A percentile compares a stretch with the other conserved stretches of the same genome.
Evolutionary conservation across 2,888 invertebrate genomes (phyloP).

Genomic region (Cheilosia scutellata): DNA sequence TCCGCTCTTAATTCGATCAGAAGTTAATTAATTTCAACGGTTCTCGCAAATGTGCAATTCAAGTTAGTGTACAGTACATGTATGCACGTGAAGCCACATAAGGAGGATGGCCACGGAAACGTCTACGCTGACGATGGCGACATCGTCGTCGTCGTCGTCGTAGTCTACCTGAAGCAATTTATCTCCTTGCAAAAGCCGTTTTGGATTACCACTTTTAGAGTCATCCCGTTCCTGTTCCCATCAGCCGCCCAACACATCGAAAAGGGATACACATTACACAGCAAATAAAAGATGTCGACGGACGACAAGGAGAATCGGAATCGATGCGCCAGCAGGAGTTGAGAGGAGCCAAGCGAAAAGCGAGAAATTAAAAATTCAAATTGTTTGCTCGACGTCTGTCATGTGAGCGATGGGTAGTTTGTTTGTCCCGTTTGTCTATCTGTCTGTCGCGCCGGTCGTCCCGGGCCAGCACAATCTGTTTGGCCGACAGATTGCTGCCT

Average conservation of each 20-base stretch:
- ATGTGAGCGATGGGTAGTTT: slow-evolving; percentile 64
- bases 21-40: slow-evolving; percentile 76
- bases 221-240: slow-evolving; percentile 21
- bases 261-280: slow-evolving; percentile 45
- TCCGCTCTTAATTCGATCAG: slow-evolving; percentile 76
- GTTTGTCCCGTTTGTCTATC: slow-evolving; percentile 54
- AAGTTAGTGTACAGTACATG: slow-evolving; percentile 37
- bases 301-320: background rate
- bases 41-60: slow-evolving; percentile 38
- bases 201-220: slow-evolving; percentile 58
- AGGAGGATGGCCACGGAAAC: slow-evolving; percentile 38
- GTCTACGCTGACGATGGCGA: too few species aligned
- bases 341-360: slow-evolving; percentile 47
- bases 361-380: slow-evolving; percentile 75
- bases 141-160: background rate
- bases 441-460: slow-evolving; percentile 9
- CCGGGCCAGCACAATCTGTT: slow-evolving; percentile 60
- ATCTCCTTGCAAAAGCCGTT: slow-evolving; percentile 55
- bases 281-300: slow-evolving; percentile 34
- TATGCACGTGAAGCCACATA: slow-evolving; percentile 67
- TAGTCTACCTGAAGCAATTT: slow-evolving; percentile 50
- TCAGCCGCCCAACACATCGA: slow-evolving; percentile 12
- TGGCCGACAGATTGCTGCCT: slow-evolving; percentile 75
- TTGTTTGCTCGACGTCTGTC: slow-evolving; percentile 74
- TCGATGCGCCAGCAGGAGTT: background rate